Evolutionary conservation across 2,797 vertebrate species (phyloP).

Genomic region (Hapalemur alaotrensis): DNA sequence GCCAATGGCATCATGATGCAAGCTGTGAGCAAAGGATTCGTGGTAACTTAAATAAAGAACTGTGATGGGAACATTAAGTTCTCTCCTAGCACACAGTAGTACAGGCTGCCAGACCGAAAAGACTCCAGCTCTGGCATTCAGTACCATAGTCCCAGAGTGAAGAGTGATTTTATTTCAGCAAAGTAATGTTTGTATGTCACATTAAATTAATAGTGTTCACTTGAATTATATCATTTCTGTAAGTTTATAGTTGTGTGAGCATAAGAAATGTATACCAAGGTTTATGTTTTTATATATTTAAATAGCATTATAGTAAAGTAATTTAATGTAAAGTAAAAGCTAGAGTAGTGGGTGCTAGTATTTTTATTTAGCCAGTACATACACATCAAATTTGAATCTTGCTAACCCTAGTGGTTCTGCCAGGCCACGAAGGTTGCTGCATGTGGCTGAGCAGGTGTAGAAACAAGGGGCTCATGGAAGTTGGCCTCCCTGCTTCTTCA

Average conservation of each 20-base stretch:
- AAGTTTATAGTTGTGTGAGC: constrained; percentile 7
- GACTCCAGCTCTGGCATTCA: background rate
- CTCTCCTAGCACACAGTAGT: background rate
- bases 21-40: background rate
- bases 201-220: constrained; percentile 6
- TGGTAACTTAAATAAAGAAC: constrained; percentile 8
- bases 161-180: constrained; percentile 18
- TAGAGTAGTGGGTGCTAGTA: background rate
- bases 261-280: background rate
- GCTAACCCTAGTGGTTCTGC: background rate
- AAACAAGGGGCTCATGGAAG: background rate
- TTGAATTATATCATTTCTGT: constrained; percentile 27
- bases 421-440: background rate
- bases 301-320: background rate
- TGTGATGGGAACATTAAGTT: background rate
- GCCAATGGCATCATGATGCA: background rate
- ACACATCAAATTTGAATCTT: background rate
- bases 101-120: constrained; percentile 18
- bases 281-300: background rate
- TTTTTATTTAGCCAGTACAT: constrained; percentile 34
- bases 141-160: background rate
- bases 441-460: background rate
- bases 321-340: background rate
- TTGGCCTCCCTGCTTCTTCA: background rate
- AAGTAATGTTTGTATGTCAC: constrained; percentile 23